phyloP scores from a whole-genome alignment of 2,888 invertebrate genomes.

The Holacanthella duospinosa region DNA sequence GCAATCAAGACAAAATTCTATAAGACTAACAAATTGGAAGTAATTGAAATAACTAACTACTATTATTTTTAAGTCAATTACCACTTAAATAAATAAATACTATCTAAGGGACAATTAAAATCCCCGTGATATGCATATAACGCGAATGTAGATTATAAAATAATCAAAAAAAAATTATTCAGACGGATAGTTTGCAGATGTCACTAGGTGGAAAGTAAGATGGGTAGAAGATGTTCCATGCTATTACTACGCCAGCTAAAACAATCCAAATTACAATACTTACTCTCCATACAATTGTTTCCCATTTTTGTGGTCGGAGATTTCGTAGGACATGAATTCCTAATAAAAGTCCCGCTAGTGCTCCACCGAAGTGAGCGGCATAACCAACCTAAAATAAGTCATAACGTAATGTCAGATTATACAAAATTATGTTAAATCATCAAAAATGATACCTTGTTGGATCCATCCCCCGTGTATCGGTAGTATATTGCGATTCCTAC shows the following conservation, averaged over 20 bases:
- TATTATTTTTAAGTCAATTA: too few species aligned
- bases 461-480: constrained; percentile 58
- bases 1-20: too few species aligned
- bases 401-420: neutral
- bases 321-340: constrained; percentile 71
- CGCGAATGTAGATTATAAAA: too few species aligned
- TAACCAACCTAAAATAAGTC: constrained; percentile 63
- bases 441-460: constrained; percentile 46
- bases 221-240: constrained; percentile 54
- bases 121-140: too few species aligned
- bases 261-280: constrained; percentile 59
- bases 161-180: too few species aligned
- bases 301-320: constrained; percentile 67
- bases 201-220: constrained; percentile 13
- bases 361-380: constrained; percentile 86
- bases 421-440: neutral
- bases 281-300: constrained; percentile 69
- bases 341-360: constrained; percentile 70
- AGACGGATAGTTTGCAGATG: neutral
- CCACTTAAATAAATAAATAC: too few species aligned
- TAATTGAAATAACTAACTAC: too few species aligned
- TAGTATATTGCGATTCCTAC: constrained; percentile 83
- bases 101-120: too few species aligned
- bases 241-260: constrained; percentile 60
- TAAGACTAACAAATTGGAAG: too few species aligned